Evolutionary conservation across 35 echinoderm and acorn worm species (phyloP).

Genomic region (Holothuria glaberrima): DNA sequence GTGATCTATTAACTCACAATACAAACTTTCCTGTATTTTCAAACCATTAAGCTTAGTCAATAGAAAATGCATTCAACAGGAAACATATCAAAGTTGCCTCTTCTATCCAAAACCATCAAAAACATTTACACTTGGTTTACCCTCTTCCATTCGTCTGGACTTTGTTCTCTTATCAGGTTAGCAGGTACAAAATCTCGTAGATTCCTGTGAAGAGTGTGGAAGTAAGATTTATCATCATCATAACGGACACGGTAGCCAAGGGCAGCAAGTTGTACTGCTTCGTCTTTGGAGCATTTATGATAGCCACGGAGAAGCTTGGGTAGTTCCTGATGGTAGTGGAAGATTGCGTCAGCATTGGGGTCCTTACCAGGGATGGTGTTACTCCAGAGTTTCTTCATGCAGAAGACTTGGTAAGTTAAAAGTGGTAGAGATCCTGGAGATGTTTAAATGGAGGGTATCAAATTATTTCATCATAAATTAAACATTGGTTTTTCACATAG

Average conservation of each 20-base stretch:
- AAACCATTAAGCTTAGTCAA: no score
- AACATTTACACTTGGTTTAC: no score
- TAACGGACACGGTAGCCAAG: constrained; percentile 92
- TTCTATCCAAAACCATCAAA: no score
- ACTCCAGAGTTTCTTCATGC: constrained; percentile 99
- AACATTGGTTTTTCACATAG: no score
- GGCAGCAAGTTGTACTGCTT: constrained; percentile 87
- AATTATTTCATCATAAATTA: no score
- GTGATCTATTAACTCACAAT: no score
- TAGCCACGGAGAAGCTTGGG: constrained; percentile 94
- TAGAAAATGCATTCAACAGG: no score
- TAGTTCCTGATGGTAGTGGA: constrained; percentile 96
- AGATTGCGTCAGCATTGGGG: constrained; percentile 86
- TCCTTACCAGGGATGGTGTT: constrained; percentile 96
- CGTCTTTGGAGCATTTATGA: constrained; percentile 92
- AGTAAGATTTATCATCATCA: constrained; percentile 90
- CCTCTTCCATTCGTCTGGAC: constrained; percentile 97
- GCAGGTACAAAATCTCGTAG: constrained; percentile 81
- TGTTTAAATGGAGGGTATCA: no score
- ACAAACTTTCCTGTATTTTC: no score
- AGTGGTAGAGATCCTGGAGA: constrained; percentile 79
- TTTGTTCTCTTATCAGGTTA: constrained; percentile 68
- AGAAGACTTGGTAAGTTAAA: constrained; percentile 95
- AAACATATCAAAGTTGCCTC: no score
- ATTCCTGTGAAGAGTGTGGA: constrained; percentile 76